Evolutionary conservation across 2,113 vertebrate species (phyloP), one percentile per base, ranked within the genome.

Genomic region (Syngnathoides biaculeatus): DNA sequence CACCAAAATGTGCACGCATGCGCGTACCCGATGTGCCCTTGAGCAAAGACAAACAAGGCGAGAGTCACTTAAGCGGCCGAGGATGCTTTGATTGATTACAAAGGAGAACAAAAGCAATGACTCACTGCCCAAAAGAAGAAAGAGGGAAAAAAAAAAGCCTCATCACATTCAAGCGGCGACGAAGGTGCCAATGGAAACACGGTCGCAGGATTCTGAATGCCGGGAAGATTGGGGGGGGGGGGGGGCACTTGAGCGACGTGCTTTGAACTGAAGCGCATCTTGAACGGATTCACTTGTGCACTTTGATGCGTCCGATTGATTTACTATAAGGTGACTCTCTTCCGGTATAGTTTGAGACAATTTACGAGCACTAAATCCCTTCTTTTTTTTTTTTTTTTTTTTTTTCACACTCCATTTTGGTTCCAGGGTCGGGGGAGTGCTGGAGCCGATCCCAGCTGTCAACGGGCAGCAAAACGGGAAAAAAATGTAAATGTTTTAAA

Each of bases 321-420:
- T 24, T 11, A 12, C 12, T n/a, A n/a, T n/a, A n/a, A n/a, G n/a
- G n/a, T n/a, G n/a, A 50, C 40, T 67, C 52, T 0, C 30, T n/a
- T n/a, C n/a, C n/a, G n/a, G 43, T 15, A 40, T 22, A n/a, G 55
- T 60, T 62, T 15, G 4, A 45, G 26, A 43, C 56, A 47, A 68
- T 45, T 70, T 20, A 38, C 38, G 38, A 27, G 26, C 56, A 55
- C 55, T 78, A 71, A 68, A n/a, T n/a, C n/a, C n/a, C n/a, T n/a
- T n/a, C n/a, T n/a, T n/a, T n/a, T n/a, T n/a, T n/a, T n/a, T n/a
- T n/a, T n/a, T n/a, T n/a, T n/a, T n/a, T n/a, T n/a, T n/a, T n/a
- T n/a, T n/a, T n/a, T n/a, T n/a, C n/a, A n/a, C n/a, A n/a, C n/a
- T n/a, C n/a, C n/a, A n/a, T n/a, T n/a, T n/a, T n/a, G n/a, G n/a